Base-by-base conservation (phyloP, 2,113 vertebrate species). In the Onychostoma macrolepis region DNA sequence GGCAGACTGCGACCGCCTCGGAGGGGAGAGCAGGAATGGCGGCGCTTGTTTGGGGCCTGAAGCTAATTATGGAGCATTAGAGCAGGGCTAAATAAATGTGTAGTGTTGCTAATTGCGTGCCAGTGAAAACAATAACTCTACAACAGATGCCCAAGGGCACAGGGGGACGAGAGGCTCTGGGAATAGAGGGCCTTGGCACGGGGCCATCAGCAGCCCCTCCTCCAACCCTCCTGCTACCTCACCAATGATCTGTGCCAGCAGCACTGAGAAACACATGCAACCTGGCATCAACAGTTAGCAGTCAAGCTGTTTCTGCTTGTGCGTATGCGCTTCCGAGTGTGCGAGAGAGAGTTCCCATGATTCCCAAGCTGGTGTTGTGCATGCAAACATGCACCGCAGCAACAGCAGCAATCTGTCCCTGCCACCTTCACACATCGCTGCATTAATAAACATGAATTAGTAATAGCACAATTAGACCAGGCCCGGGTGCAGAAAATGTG, bases 11-110 rank as follows among this genome's bases (percentile, higher is more conserved):
- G 21, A 85, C 58, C 45, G 45, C 69, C 81, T 92, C 87, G 91
- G 89, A 84, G 86, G 92, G 87, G 87, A 87, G 89, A 89, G 69
- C 43, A 41, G 26, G 33, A 48, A 19, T n/a, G 58, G 90, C 36
- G 90, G 89, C 89, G 90, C 90, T 94, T 94, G 90, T 93, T 94
- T 91, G 89, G 80, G 92, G 93, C 94, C 94, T 93, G 94, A 83
- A 94, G 95, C 93, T 96, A 95, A 96, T 96, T 95, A 95, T 90
- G 89, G 87, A 92, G 93, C 95, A 95, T 96, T 95, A 95, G 94
- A 92, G 94, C 93, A 93, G 92, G 94, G 94, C 94, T 93, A 95
- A 95, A 95, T 94, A 95, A 94, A 95, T 94, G 93, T 93, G 92
- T 93, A 93, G 93, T 92, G 91, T 92, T 88, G 91, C 95, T 95